Evolutionary conservation across 2,113 vertebrate genomes (phyloP), one percentile per base, ranked within the genome.

Genomic region (Siphamia tubifer): DNA sequence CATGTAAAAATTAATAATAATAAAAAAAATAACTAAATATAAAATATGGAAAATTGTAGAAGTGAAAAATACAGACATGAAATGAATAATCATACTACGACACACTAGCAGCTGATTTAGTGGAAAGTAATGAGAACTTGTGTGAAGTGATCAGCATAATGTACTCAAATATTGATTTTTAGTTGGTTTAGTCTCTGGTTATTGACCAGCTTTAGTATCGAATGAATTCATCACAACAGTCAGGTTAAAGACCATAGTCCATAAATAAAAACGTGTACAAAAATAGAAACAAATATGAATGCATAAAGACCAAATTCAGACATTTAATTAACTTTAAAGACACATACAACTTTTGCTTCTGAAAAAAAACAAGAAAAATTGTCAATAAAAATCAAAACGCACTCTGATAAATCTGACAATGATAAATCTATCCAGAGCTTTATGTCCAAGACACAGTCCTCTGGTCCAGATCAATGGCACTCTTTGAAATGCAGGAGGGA

Each of bases 401-500:
- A 23, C 3, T 19, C 21, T 16, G 31, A n/a, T n/a, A n/a, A n/a
- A n/a, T n/a, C n/a, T n/a, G 42, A 16, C 19, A 42, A 70, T 52
- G 55, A 73, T 73, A 52, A 27, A 54, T 15, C 20, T 24, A 32
- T 23, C 43, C 16, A 66, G 65, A 81, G 38, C 17, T 56, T 39
- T 57, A 30, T 17, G 28, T 65, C 19, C 13, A 55, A 55, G 20
- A 68, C 47, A 35, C 40, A 49, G 19, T 62, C 12, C 31, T 9
- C 38, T 57, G 61, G 28, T 68, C 47, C 21, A 38, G 77, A 87
- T 84, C 81, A 84, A 74, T 83, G 73, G 16, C 52, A 30, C 43
- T 77, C 38, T 83, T 57, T 75, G 39, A 81, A 77, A 81, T 47
- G 72, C 69, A 79, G 70, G 32, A 62, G 71, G 51, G 69, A 76